Conservation (phyloP, 2,888 invertebrate species). For the Conchocele bisecta region DNA sequence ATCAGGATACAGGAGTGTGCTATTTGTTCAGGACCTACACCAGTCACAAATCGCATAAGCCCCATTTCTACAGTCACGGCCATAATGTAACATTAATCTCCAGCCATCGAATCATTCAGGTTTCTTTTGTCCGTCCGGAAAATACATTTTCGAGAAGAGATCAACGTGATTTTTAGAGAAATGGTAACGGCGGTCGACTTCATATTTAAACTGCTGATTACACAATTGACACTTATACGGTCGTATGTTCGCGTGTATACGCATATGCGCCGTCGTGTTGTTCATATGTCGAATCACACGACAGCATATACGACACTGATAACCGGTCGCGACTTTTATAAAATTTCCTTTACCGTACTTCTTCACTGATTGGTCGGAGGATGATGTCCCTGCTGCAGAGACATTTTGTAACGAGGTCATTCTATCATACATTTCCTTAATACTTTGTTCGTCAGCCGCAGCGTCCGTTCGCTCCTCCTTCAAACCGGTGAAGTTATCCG, state of each 20-base stretch:
- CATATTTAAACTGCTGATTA: constrained; percentile 60
- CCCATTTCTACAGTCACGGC: no score
- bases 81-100: no score
- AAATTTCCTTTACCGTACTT: constrained; percentile 61
- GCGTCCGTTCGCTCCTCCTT: constrained; percentile 10
- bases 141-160: constrained; percentile 61
- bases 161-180: constrained; percentile 59
- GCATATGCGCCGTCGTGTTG: constrained; percentile 59
- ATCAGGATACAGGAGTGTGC: no score
- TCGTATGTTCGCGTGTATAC: constrained; percentile 56
- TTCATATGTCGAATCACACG: constrained; percentile 59
- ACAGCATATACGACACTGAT: constrained; percentile 59
- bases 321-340: constrained; percentile 57
- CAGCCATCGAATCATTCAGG: constrained; percentile 28
- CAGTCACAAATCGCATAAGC: no score
- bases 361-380: constrained; percentile 42
- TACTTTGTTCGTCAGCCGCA: constrained; percentile 13
- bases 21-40: no score
- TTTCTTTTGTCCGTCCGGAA: constrained; percentile 54
- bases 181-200: constrained; percentile 55
- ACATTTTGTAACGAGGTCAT: constrained; percentile 21
- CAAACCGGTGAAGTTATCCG: constrained; percentile 27
- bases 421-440: constrained; percentile 30
- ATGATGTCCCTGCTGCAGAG: constrained; percentile 16
- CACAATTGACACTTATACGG: constrained; percentile 61